Base-by-base conservation (phyloP, 2,797 vertebrate genomes). In the Oreortyx pictus region DNA sequence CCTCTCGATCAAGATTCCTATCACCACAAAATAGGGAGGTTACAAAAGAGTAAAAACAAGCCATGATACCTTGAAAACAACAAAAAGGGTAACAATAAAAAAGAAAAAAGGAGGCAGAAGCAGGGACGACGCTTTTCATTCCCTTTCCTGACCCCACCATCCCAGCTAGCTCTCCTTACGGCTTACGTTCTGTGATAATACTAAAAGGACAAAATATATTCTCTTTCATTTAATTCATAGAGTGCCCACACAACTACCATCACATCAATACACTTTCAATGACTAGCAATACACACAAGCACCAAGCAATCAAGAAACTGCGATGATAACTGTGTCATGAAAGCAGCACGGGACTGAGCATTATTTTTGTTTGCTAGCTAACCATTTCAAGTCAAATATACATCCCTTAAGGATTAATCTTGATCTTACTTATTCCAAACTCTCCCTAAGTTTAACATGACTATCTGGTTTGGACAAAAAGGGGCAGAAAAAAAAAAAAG, bases 1-100 rank as follows among this genome's bases (percentile, higher is more conserved):
- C 61, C 61, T 65, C 79, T 70, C 59, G 59, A 52, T 71, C 77
- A 82, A 74, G 92, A 88, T 77, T 85, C 91, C 88, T 83, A 59
- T 77, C 86, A 76, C 62, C 62, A 60, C 14, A 54, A 39, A 33
- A 80, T 10, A 39, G 73, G 75, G 92, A 85, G 92, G n/a, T 27
- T 67, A 82, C 15, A 89, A 66, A 72, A 14, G 41, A 64, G 54
- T 41, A 86, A 95, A 87, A 20, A 47, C 62, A 33, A 86, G 82
- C 66, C 27, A 82, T 11, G 17, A 31, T 43, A 84, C 23, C 31
- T 73, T 94, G 78, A 78, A 73, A 80, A 96, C 92, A 75, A 74
- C 70, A n/a, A 77, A 37, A 56, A 59, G 16, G 29, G 18, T 54
- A 54, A 29, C 17, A 54, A 54, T 29, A 9, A 16, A 19, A 61